These are phyloP conservation scores for Tetragonula carbonaria DNA, from an alignment of 2,888 invertebrate genomes.

Conservation along the genomic window DNA sequence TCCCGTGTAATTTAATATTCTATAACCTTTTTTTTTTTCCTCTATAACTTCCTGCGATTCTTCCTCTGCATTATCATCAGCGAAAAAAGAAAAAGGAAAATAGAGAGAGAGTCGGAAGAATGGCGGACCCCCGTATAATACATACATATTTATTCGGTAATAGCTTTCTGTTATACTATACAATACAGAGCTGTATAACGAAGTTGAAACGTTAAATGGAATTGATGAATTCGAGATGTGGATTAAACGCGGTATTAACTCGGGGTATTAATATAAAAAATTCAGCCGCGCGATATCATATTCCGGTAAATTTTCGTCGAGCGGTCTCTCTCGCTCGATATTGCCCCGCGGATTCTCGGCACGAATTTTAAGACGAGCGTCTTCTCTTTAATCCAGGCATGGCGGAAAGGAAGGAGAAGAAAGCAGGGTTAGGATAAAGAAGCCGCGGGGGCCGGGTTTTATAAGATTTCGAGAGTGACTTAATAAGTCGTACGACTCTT, in stretches of 20 bases:
- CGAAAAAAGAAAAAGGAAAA: not conserved
- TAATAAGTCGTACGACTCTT: slow-evolving; percentile 52
- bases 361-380: slow-evolving; percentile 12
- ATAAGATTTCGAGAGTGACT: slow-evolving; percentile 61
- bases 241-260: slow-evolving; percentile 3
- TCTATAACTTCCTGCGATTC: not conserved
- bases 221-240: slow-evolving; percentile 1
- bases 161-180: not conserved
- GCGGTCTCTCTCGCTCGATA: not conserved
- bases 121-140: not conserved
- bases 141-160: not conserved
- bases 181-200: not conserved
- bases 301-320: not conserved
- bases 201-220: slow-evolving; percentile 12
- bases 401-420: slow-evolving; percentile 13
- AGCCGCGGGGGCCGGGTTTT: slow-evolving; percentile 33
- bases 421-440: slow-evolving; percentile 19
- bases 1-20: slow-evolving; percentile 34
- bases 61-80: not conserved
- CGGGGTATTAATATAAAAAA: not conserved
- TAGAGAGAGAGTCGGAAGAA: not conserved
- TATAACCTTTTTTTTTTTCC: not conserved
- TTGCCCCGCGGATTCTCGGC: not conserved
- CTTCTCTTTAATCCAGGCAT: slow-evolving; percentile 39
- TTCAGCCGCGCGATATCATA: not conserved